phyloP scores from a whole-genome alignment of 2,113 vertebrate genomes.

The Aptenodytes forsteri region DNA sequence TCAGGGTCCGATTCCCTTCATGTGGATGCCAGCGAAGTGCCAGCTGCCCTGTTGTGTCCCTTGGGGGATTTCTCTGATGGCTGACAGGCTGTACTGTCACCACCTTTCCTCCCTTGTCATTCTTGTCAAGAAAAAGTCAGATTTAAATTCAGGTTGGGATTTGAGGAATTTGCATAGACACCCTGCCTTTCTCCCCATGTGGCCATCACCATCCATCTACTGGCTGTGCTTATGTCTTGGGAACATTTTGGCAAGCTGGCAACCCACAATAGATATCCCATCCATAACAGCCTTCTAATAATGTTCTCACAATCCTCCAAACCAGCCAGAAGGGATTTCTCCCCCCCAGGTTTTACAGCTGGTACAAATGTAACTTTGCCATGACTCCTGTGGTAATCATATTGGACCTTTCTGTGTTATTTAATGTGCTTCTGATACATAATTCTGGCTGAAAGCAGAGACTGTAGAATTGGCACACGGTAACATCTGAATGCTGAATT shows the following conservation, averaged over 20 bases:
- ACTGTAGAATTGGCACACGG: not conserved
- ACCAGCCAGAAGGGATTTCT: not conserved
- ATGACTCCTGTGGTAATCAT: not conserved
- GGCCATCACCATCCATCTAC: not conserved
- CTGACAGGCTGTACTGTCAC: not conserved
- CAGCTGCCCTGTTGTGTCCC: not conserved
- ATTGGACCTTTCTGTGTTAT: not conserved
- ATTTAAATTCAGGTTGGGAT: not conserved
- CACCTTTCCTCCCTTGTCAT: not conserved
- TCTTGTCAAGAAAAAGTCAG: not conserved
- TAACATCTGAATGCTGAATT: not conserved
- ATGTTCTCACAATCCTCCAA: not conserved
- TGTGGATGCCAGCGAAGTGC: not conserved
- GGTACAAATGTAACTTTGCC: not conserved
- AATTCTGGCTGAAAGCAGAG: not conserved
- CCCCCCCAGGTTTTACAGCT: not conserved
- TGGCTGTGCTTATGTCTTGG: fast-evolving
- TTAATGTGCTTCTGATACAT: not conserved
- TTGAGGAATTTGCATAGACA: not conserved
- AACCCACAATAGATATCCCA: not conserved
- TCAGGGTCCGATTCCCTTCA: not conserved
- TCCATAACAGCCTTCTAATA: not conserved
- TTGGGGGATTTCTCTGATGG: not conserved
- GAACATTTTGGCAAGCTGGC: not conserved
- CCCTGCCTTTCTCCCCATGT: not conserved